Evolutionary conservation across 1,140 invertebrate genomes (phyloP), one percentile per base, ranked within the genome.

Genomic region (Drosophila lini): DNA sequence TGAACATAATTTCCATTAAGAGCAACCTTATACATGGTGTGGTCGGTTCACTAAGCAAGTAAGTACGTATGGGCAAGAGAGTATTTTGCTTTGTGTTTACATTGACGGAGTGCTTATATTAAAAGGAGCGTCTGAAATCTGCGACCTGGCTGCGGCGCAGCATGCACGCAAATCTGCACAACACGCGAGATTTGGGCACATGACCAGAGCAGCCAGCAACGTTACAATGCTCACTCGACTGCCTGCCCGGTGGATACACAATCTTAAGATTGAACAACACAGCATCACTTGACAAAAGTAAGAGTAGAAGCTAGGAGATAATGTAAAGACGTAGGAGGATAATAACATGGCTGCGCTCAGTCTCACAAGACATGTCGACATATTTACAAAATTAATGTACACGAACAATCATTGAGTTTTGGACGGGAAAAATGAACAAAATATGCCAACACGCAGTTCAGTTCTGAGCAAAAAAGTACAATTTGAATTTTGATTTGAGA

Each of bases 361-460:
- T 56, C 64, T 83, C 60, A 82, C 68, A 80, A 52, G 78, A 53
- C 47, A 70, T 83, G 84, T 89, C 85, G 85, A 89, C 84, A 89
- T 89, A 89, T 89, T 89, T 89, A 89, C 84, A 89, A 84, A 90
- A 78, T 89, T 89, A 89, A 77, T 34, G 57, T 64, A 78, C 67
- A 88, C 80, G 57, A 88, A 85, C 68, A 84, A 80, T 85, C 57
- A 69, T 64, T 59, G 69, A 31, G 47, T 75, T 75, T 52, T 19
- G 60, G 73, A 82, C 59, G 32, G 25, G 73, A 62, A 50, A 50
- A 50, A 32, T 40, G 41, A 70, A 71, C 63, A 86, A 84, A 80
- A 88, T 88, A 88, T 88, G 83, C 83, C 83, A 88, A 88, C 83
- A 88, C 80, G 65, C 64, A 32, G 64, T 71, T 62, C 67, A 48